Evolutionary conservation across 92 coral and sea anemone species (phyloP).

Genomic region (Zoanthus gigantus): DNA sequence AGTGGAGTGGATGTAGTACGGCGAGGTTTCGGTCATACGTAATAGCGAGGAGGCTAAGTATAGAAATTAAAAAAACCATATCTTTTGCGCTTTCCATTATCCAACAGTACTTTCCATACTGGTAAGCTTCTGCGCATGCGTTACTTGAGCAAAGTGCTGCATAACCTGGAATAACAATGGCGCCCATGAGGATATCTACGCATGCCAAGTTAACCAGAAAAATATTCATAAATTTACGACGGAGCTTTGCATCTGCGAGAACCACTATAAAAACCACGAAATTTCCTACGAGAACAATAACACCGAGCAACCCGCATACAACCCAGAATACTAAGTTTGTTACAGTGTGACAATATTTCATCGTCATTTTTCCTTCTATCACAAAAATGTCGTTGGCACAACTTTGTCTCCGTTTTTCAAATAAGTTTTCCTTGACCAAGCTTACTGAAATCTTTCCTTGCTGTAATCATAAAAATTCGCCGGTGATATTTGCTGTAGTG

Average conservation of each 20-base stretch:
- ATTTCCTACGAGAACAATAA: constrained; percentile 21
- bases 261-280: not conserved
- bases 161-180: constrained; percentile 32
- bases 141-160: constrained; percentile 27
- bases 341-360: not conserved
- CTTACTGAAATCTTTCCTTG: not conserved
- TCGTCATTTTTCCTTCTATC: not conserved
- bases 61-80: not conserved
- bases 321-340: constrained; percentile 3
- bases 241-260: constrained; percentile 7
- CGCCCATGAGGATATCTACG: constrained; percentile 26
- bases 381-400: not conserved
- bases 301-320: constrained; percentile 9
- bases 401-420: not conserved
- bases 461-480: no score
- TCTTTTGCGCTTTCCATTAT: constrained; percentile 6
- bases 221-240: constrained; percentile 18
- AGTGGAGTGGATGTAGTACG: constrained; percentile 23
- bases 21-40: constrained; percentile 34
- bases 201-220: constrained; percentile 16
- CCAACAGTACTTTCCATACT: constrained; percentile 13
- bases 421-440: not conserved
- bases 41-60: constrained; percentile 13
- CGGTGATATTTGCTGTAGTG: no score
- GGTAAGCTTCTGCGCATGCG: not conserved